Percentiles rank a stretch among this genome's conserved stretches.
These are phyloP conservation scores for Philereme vetulata DNA, from an alignment of 2,888 invertebrate genomes.

Conservation along the genomic window DNA sequence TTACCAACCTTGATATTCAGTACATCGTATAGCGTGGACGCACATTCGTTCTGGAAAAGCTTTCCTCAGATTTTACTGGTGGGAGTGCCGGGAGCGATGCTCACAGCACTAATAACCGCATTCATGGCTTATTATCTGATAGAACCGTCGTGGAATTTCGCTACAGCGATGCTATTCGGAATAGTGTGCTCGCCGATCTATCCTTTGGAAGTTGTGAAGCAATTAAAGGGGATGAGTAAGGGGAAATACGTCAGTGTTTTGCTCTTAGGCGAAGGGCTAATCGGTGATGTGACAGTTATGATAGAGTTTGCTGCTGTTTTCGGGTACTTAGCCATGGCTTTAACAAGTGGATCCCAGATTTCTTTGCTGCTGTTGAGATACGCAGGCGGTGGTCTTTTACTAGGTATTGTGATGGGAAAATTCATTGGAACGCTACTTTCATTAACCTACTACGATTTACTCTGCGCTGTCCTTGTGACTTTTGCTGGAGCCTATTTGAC, in stretches of 20 bases:
- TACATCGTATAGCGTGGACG: constrained; percentile 69
- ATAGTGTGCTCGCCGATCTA: constrained; percentile 72
- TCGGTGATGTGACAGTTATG: constrained; percentile 73
- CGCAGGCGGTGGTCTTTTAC: constrained; percentile 65
- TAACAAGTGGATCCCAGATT: constrained; percentile 60
- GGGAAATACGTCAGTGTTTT: constrained; percentile 73
- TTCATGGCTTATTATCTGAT: constrained; percentile 71
- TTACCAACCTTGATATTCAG: constrained; percentile 69
- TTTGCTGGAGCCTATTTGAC: constrained; percentile 68
- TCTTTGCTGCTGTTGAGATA: constrained; percentile 63
- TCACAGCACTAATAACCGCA: constrained; percentile 62
- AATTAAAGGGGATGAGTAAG: constrained; percentile 62
- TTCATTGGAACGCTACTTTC: constrained; percentile 62
- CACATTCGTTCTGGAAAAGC: constrained; percentile 71
- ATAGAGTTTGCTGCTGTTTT: constrained; percentile 69
- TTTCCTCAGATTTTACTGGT: constrained; percentile 69
- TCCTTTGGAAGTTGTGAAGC: constrained; percentile 70
- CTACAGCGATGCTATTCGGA: constrained; percentile 66
- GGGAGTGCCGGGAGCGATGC: constrained; percentile 62
- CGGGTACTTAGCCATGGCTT: constrained; percentile 62
- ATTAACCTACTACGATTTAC: constrained; percentile 65
- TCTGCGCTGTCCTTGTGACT: constrained; percentile 68
- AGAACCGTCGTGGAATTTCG: constrained; percentile 65
- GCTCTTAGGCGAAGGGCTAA: constrained; percentile 68
- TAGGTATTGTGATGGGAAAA: constrained; percentile 70